These are phyloP conservation scores for Sicus ferrugineus DNA, from an alignment of 2,888 invertebrate genomes.

Conservation along the genomic window DNA sequence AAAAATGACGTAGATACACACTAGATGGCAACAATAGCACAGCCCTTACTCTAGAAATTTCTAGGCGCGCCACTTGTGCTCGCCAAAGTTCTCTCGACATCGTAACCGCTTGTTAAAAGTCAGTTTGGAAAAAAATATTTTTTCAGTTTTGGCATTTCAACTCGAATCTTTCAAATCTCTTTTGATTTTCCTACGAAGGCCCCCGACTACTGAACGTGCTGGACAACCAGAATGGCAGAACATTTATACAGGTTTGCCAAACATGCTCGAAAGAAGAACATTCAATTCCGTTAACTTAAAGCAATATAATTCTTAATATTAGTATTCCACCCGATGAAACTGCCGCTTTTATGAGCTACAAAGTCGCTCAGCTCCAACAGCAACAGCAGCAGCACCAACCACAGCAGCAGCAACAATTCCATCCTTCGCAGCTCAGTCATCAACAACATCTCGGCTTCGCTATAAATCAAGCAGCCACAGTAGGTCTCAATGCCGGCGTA, in stretches of 20 bases:
- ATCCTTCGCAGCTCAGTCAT: constrained; percentile 24
- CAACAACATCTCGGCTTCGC: constrained; percentile 3
- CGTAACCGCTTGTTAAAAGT: no score
- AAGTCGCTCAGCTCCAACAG: constrained; percentile 35
- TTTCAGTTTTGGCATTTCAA: no score
- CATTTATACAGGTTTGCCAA: constrained; percentile 49
- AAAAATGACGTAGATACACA: no score
- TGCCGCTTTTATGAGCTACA: constrained; percentile 42
- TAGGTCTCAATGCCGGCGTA: background rate
- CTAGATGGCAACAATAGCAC: no score
- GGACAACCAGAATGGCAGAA: constrained; percentile 50
- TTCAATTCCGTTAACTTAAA: background rate
- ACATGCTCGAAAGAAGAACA: background rate
- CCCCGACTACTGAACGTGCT: no score
- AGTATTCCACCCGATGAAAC: constrained; percentile 49
- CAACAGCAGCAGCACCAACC: constrained; percentile 32
- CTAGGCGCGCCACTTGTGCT: no score
- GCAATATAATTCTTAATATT: background rate
- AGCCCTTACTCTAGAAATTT: no score
- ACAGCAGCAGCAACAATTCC: constrained; percentile 30
- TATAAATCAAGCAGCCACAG: constrained; percentile 4
- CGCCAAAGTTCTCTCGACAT: no score
- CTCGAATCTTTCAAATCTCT: no score
- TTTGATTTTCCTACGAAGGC: no score
- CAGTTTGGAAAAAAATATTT: no score